Evolutionary conservation across 1,140 invertebrate genomes (phyloP).

Genomic region (Drosophila sturtevanti): DNA sequence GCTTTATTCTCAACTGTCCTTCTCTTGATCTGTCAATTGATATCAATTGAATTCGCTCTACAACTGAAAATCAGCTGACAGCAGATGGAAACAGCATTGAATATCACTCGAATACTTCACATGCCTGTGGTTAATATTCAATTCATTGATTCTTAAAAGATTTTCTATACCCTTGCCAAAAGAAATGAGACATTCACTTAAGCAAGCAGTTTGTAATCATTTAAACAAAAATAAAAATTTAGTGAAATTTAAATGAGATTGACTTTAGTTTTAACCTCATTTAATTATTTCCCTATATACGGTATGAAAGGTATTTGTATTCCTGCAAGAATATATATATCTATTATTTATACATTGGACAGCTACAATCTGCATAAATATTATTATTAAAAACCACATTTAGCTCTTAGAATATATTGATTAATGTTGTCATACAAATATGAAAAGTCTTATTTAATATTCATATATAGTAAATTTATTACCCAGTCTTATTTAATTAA

Average conservation of each 20-base stretch:
- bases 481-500: background rate
- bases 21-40: conserved; percentile 46
- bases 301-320: too few relatives aligned
- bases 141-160: conserved; percentile 41
- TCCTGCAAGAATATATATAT: too few relatives aligned
- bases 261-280: too few relatives aligned
- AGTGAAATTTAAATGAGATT: too few relatives aligned
- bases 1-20: background rate
- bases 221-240: too few relatives aligned
- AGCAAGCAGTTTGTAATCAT: background rate
- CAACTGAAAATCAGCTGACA: conserved; percentile 61
- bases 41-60: conserved; percentile 65
- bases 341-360: too few relatives aligned
- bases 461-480: background rate
- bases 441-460: background rate
- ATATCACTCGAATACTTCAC: conserved; percentile 59
- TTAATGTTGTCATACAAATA: too few relatives aligned
- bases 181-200: background rate
- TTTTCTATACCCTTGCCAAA: background rate
- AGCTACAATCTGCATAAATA: too few relatives aligned
- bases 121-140: conserved; percentile 50
- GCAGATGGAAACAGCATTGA: conserved; percentile 43
- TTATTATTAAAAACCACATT: too few relatives aligned
- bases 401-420: too few relatives aligned
- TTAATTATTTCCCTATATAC: too few relatives aligned